A percentile compares a stretch with the other conserved stretches of the same genome.
phyloP scores from a whole-genome alignment of 2,113 vertebrate species.

The Otis tarda region DNA sequence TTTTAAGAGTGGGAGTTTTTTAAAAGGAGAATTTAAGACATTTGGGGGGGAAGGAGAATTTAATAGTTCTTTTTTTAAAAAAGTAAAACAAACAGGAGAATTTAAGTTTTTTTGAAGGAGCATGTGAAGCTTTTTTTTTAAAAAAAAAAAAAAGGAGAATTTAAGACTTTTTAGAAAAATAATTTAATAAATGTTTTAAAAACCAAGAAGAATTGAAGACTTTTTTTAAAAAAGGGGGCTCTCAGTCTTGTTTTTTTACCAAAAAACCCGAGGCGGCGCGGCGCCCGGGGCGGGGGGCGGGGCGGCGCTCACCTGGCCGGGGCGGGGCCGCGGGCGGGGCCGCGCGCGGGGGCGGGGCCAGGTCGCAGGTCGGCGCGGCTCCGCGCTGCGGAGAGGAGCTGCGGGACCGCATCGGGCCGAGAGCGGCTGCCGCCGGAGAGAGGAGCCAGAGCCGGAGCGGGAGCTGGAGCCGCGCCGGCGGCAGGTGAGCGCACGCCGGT shows the following conservation, averaged over 20 bases:
- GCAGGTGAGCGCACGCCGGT: neutral
- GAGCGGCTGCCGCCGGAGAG: too few relatives aligned
- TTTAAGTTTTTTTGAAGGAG: neutral
- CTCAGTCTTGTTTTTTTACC: too few relatives aligned
- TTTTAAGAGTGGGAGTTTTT: neutral
- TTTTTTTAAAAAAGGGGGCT: neutral
- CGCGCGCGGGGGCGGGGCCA: neutral
- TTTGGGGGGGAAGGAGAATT: neutral
- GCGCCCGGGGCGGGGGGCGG: neutral
- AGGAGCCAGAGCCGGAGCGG: too few relatives aligned
- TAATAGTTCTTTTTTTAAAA: neutral
- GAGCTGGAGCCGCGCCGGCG: neutral
- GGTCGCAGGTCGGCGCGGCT: neutral
- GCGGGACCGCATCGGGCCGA: too few relatives aligned
- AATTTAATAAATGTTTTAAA: neutral
- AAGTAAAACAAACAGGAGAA: neutral
- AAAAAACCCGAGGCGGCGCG: too few relatives aligned
- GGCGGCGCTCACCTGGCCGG: neutral
- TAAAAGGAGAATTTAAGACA: neutral
- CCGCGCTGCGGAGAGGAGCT: neutral
- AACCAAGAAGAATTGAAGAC: too few relatives aligned
- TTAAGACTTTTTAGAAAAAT: neutral
- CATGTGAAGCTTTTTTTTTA: too few relatives aligned
- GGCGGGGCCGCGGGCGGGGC: neutral
- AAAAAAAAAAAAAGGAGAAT: neutral